phyloP scores from a whole-genome alignment of 2,888 invertebrate species.

The Trissolcus japonicus region DNA sequence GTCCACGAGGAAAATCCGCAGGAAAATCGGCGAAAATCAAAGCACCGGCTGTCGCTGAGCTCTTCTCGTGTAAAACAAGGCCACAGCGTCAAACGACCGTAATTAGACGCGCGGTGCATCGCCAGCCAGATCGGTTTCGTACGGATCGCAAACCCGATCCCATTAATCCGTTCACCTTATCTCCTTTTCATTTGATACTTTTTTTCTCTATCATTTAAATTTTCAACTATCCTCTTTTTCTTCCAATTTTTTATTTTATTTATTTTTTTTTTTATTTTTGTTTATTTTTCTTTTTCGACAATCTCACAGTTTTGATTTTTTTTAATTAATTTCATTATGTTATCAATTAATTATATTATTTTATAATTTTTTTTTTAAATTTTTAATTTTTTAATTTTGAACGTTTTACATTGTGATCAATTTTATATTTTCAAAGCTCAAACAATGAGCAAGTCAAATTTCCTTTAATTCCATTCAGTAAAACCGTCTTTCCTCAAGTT shows the following conservation, averaged over 20 bases:
- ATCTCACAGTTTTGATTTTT: too few relatives aligned
- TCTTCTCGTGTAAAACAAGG: slow-evolving; percentile 52
- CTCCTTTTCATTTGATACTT: background rate
- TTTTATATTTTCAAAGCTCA: too few relatives aligned
- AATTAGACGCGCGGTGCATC: slow-evolving; percentile 28
- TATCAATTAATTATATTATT: too few relatives aligned
- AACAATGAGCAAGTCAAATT: too few relatives aligned
- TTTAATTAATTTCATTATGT: too few relatives aligned
- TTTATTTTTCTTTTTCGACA: too few relatives aligned
- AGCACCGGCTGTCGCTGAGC: slow-evolving; percentile 27
- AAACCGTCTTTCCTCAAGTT: too few relatives aligned
- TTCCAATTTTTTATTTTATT: background rate
- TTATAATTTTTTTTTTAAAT: too few relatives aligned
- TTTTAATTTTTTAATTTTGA: too few relatives aligned
- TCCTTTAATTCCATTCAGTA: too few relatives aligned
- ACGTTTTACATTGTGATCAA: too few relatives aligned
- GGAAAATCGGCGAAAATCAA: slow-evolving; percentile 51
- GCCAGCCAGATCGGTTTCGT: slow-evolving; percentile 17
- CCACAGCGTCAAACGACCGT: slow-evolving; percentile 39
- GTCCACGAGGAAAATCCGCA: slow-evolving; percentile 34
- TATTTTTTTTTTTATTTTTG: too few relatives aligned
- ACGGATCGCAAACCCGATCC: background rate
- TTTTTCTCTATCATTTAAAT: background rate
- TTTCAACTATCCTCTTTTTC: background rate
- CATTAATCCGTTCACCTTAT: slow-evolving; percentile 3